Conservation (phyloP, 1,140 invertebrate genomes). For the Chelonus insularis region DNA sequence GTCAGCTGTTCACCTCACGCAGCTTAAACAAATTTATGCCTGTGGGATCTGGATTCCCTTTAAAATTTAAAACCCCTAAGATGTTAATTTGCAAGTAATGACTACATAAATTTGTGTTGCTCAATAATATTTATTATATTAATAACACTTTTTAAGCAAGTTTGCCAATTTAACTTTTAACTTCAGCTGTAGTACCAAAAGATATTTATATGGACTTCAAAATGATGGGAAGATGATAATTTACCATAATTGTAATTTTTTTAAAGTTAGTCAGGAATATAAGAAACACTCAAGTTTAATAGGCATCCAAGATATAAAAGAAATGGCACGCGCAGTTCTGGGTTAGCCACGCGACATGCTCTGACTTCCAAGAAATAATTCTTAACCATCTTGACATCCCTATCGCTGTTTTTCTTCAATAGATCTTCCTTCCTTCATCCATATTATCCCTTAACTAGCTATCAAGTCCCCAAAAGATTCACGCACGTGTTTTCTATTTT, state of each 20-base stretch:
- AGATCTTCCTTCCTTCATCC: slow-evolving; percentile 7
- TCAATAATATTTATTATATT: too few species aligned
- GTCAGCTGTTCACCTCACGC: slow-evolving; percentile 38
- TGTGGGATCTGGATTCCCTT: slow-evolving; percentile 13
- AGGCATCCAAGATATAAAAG: neutral
- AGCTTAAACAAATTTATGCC: neutral
- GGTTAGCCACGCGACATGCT: slow-evolving; percentile 29
- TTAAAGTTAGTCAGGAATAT: neutral
- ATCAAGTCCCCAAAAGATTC: neutral
- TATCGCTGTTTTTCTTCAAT: slow-evolving; percentile 22
- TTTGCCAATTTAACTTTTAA: too few species aligned
- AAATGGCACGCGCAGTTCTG: slow-evolving; percentile 26
- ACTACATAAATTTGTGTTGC: too few species aligned
- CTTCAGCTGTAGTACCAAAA: too few species aligned
- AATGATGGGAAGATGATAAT: too few species aligned
- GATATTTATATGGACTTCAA: too few species aligned
- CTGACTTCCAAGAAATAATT: slow-evolving; percentile 23
- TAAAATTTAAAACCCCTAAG: slow-evolving; percentile 25
- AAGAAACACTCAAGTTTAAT: neutral
- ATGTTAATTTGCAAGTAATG: too few species aligned
- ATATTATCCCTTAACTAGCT: neutral
- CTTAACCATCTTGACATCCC: slow-evolving; percentile 7
- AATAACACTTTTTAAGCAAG: too few species aligned
- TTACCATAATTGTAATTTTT: too few species aligned
- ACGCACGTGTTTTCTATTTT: neutral